These are phyloP conservation scores for Trochalopteron elliotii DNA, from an alignment of 2,113 vertebrate species.

Conservation along the genomic window DNA sequence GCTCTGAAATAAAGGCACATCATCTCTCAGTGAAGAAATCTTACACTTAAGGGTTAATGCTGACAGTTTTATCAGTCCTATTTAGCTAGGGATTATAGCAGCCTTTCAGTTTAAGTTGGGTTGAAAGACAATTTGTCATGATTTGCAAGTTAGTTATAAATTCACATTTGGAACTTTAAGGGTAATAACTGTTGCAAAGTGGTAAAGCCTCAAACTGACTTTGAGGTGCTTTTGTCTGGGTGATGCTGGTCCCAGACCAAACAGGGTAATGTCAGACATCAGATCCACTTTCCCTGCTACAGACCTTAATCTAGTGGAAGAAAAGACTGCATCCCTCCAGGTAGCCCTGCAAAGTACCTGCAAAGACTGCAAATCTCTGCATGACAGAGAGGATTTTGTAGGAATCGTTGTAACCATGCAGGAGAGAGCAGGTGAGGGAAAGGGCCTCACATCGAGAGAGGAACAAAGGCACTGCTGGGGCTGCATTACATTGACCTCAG, in stretches of 20 bases:
- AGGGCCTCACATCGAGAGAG: accelerated
- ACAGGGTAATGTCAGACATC: neutral
- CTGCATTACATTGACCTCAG: neutral
- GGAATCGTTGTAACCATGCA: accelerated
- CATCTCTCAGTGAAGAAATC: neutral
- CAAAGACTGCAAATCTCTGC: neutral
- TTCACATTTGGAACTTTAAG: neutral
- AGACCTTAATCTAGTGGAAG: neutral
- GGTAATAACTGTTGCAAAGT: neutral
- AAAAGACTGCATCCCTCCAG: accelerated
- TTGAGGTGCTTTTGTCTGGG: neutral
- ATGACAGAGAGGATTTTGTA: neutral
- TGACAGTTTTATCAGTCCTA: neutral
- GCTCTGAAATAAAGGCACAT: neutral
- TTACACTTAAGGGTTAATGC: neutral
- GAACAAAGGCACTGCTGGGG: neutral
- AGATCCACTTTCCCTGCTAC: neutral
- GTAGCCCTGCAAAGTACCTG: accelerated
- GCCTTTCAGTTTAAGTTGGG: neutral
- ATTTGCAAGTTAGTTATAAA: constrained; percentile 11
- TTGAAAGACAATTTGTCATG: neutral
- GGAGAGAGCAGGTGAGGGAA: neutral
- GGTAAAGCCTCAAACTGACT: neutral
- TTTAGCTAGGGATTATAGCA: constrained; percentile 43
- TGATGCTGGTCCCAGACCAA: neutral